phyloP scores from a whole-genome alignment of 37 sponge, comb jelly and placozoan species.

The Oopsacas minuta region DNA sequence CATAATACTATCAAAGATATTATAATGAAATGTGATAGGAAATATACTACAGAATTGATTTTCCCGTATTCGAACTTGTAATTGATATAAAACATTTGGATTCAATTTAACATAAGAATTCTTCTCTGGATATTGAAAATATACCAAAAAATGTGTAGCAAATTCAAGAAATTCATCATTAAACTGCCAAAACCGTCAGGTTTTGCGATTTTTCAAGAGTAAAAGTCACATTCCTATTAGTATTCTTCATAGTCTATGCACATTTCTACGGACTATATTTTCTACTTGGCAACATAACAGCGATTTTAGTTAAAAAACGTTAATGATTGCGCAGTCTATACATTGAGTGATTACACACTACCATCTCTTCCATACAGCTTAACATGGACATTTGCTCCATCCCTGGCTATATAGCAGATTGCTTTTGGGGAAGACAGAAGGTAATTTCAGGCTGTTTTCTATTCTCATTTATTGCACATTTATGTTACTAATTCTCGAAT shows the following conservation, averaged over 20 bases:
- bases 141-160: not conserved
- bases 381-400: slow-evolving; percentile 4
- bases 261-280: not conserved
- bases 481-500: not conserved
- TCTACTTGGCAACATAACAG: not conserved
- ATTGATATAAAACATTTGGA: not conserved
- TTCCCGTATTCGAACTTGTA: not conserved
- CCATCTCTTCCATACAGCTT: not conserved
- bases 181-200: not conserved
- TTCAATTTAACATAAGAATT: not conserved
- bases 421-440: slow-evolving; percentile 9
- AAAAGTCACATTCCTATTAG: not conserved
- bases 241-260: not conserved
- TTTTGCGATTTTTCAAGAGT: not conserved
- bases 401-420: not conserved
- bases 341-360: not conserved
- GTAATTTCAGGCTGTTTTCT: slow-evolving; percentile 11
- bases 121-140: no score
- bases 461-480: not conserved
- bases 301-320: not conserved
- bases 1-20: not conserved
- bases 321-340: not conserved
- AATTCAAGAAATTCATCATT: not conserved
- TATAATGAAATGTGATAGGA: not conserved
- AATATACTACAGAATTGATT: not conserved